Evolutionary conservation across 2,797 vertebrate genomes (phyloP).

Genomic region (Pempheris klunzingeri): DNA sequence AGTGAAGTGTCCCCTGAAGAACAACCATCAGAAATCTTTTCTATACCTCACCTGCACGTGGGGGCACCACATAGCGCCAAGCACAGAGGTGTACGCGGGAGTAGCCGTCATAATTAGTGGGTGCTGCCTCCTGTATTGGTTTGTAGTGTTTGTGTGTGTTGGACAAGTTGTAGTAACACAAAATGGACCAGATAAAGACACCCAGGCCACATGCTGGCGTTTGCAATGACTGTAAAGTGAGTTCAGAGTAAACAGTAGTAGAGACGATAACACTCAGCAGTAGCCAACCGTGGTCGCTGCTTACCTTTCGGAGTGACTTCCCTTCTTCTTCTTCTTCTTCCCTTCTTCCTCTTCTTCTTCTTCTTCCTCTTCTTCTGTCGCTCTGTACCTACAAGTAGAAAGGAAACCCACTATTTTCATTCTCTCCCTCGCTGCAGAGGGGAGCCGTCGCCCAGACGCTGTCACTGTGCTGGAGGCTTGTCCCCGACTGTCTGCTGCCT

Average conservation of each 20-base stretch:
- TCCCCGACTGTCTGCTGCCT: slow-evolving; percentile 7
- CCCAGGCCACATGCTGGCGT: background rate
- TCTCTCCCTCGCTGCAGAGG: slow-evolving; percentile 53
- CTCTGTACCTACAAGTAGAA: slow-evolving; percentile 53
- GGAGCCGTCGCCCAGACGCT: slow-evolving; percentile 36
- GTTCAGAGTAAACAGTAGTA: background rate
- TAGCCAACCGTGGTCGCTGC: background rate
- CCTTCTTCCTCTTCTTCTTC: slow-evolving; percentile 24
- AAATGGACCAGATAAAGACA: slow-evolving; percentile 4
- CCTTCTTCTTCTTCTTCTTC: slow-evolving; percentile 38
- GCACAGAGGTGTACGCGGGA: background rate
- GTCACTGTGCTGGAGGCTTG: slow-evolving; percentile 4
- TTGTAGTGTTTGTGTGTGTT: background rate
- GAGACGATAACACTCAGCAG: background rate
- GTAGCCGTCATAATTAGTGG: background rate
- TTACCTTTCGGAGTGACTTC: slow-evolving; percentile 72
- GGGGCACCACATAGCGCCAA: background rate
- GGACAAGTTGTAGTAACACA: slow-evolving; percentile 34
- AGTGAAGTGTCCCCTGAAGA: background rate
- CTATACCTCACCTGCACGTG: background rate
- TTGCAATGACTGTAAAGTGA: background rate
- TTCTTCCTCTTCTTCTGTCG: slow-evolving; percentile 7
- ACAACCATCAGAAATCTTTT: background rate
- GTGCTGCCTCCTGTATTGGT: background rate
- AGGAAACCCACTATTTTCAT: slow-evolving; percentile 73